These are phyloP conservation scores for Lophochroa leadbeateri DNA, from an alignment of 2,113 vertebrate species.

Conservation along the genomic window DNA sequence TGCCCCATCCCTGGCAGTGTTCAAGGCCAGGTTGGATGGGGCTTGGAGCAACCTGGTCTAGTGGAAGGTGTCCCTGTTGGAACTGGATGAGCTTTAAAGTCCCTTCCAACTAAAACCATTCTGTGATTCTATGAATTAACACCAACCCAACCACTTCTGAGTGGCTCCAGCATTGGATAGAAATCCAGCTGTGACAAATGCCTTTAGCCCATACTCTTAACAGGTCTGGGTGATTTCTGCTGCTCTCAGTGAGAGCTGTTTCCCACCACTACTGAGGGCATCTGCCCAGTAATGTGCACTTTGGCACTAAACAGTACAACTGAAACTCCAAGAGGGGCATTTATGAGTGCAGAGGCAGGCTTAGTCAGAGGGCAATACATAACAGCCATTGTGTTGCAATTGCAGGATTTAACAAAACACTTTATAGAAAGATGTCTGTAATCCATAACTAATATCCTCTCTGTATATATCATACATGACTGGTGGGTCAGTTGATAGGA, in stretches of 20 bases:
- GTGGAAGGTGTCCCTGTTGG: not conserved
- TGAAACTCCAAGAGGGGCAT: not conserved
- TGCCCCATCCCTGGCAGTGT: no score
- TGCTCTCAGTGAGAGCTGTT: not conserved
- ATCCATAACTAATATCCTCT: conserved; percentile 60
- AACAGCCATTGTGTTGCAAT: not conserved
- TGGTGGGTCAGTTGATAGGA: conserved; percentile 35
- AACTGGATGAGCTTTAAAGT: not conserved
- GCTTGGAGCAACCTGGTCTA: no score
- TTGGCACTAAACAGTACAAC: not conserved
- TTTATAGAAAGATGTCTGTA: conserved; percentile 39
- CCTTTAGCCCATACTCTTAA: accelerated
- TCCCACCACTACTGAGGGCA: not conserved
- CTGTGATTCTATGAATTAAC: not conserved
- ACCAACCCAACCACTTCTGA: not conserved
- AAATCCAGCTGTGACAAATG: not conserved
- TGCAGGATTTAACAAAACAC: conserved; percentile 31
- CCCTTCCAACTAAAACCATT: not conserved
- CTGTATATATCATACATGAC: not conserved
- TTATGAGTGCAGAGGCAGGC: not conserved
- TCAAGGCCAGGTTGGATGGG: no score
- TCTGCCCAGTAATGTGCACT: not conserved
- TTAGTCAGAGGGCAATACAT: not conserved
- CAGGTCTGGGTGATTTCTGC: not conserved
- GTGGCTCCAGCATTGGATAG: accelerated